A percentile compares a stretch with the other conserved stretches of the same genome.
phyloP scores from a whole-genome alignment of 92 coral and sea anemone genomes.

The Phenganax marumi region DNA sequence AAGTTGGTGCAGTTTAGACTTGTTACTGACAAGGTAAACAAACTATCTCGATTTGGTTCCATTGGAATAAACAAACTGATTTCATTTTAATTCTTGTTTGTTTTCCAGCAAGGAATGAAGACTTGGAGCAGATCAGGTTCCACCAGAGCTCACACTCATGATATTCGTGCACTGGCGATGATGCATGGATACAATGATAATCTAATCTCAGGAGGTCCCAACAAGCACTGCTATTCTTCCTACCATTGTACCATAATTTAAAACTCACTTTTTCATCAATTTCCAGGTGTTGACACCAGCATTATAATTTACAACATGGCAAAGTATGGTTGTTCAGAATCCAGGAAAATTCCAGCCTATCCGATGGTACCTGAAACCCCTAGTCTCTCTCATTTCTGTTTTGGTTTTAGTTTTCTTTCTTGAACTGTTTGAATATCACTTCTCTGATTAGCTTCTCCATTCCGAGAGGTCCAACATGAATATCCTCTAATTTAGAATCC shows the following conservation, averaged over 20 bases:
- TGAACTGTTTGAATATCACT: not conserved
- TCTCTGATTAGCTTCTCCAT: not conserved
- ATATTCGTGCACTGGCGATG: conserved; percentile 65
- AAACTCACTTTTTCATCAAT: not conserved
- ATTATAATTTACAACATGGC: conserved; percentile 58
- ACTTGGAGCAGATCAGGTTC: conserved; percentile 63
- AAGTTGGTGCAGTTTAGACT: conserved; percentile 85
- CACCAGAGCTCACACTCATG: conserved; percentile 70
- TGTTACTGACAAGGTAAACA: conserved; percentile 61
- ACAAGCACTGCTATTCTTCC: not conserved
- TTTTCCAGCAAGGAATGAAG: conserved; percentile 52
- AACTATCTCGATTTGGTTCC: too few relatives aligned
- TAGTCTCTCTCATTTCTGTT: too few relatives aligned
- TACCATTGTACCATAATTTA: not conserved
- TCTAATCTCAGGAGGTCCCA: conserved; percentile 72
- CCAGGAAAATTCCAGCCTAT: conserved; percentile 69
- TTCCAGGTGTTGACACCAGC: conserved; percentile 80
- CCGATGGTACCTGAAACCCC: conserved; percentile 62
- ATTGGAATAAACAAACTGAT: too few relatives aligned
- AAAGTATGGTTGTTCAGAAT: conserved; percentile 54
- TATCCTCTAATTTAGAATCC: conserved; percentile 55
- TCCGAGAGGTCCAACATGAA: not conserved
- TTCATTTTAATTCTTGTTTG: not conserved
- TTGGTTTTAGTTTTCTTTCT: too few relatives aligned
- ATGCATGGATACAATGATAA: conserved; percentile 22